Conservation (phyloP, 2,113 vertebrate species). For the Cyprinodon variegatus region DNA sequence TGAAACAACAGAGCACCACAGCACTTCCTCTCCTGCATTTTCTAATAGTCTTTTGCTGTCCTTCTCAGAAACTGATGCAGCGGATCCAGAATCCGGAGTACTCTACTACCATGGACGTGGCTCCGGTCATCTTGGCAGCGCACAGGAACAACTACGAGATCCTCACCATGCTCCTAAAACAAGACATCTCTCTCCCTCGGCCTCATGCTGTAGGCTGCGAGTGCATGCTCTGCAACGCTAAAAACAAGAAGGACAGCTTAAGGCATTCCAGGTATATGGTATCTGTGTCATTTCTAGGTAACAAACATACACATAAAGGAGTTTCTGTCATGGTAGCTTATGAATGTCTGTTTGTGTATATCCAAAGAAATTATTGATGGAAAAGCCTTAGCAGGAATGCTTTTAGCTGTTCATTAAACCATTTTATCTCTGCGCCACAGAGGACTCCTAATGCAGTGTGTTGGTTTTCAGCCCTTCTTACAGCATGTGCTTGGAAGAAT, state of each 20-base stretch:
- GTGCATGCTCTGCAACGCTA: constrained; percentile 95
- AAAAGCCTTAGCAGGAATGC: not conserved
- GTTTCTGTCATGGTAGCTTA: constrained; percentile 17
- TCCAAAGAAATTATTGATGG: constrained; percentile 19
- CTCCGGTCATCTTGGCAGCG: constrained; percentile 97
- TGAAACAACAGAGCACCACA: not conserved
- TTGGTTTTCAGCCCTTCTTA: not conserved
- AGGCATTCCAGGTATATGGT: constrained; percentile 90
- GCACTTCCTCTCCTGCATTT: not conserved
- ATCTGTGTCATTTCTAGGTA: not conserved
- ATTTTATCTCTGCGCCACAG: not conserved
- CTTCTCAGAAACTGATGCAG: constrained; percentile 95
- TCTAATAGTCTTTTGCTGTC: not conserved
- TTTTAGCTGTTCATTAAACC: constrained; percentile 7
- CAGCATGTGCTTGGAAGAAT: not conserved
- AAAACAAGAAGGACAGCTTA: constrained; percentile 98
- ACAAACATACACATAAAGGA: not conserved
- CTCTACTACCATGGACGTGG: constrained; percentile 98
- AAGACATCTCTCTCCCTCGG: constrained; percentile 95
- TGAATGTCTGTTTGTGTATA: constrained; percentile 6
- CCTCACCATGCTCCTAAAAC: constrained; percentile 97
- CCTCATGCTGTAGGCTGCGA: constrained; percentile 98
- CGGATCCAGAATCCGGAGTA: constrained; percentile 98
- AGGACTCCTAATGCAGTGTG: not conserved
- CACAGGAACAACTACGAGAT: constrained; percentile 99